Percentiles rank a stretch among this genome's conserved stretches.
Conservation (phyloP, 2,797 vertebrate genomes). For the Sebastes trivittatus region DNA sequence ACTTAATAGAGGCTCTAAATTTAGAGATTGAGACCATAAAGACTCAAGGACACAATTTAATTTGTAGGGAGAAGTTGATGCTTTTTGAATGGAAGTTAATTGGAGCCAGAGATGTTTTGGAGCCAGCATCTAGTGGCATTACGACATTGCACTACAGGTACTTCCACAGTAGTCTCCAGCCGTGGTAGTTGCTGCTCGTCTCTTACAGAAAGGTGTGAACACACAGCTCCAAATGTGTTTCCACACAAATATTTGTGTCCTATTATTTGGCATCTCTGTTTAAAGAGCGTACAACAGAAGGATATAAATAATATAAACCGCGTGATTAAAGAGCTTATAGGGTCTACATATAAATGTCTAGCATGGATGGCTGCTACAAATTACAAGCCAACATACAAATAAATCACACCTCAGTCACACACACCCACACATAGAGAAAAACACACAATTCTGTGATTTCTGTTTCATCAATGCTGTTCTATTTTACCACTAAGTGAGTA, state of each 20-base stretch:
- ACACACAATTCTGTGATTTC: background rate
- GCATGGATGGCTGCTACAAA: constrained; percentile 9
- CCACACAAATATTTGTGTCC: background rate
- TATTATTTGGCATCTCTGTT: background rate
- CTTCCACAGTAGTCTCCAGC: background rate
- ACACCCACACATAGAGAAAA: background rate
- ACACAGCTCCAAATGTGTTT: background rate
- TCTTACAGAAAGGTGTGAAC: background rate
- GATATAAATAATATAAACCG: background rate
- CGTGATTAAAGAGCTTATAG: constrained; percentile 16
- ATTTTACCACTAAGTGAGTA: constrained; percentile 42
- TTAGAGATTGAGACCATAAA: background rate
- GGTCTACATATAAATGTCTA: background rate
- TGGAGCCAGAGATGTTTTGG: background rate
- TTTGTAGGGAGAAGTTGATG: background rate
- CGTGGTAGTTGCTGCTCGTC: background rate
- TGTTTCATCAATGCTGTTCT: constrained; percentile 28
- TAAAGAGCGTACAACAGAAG: background rate
- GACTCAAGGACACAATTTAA: no score
- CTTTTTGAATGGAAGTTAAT: background rate
- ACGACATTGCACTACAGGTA: background rate
- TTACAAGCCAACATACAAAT: constrained; percentile 25
- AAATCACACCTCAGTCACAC: constrained; percentile 27
- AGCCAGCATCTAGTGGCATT: background rate
- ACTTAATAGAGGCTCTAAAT: background rate